A percentile compares a stretch with the other conserved stretches of the same genome.
Conservation (phyloP, 2,888 invertebrate genomes). For the Athripsodes cinereus region DNA sequence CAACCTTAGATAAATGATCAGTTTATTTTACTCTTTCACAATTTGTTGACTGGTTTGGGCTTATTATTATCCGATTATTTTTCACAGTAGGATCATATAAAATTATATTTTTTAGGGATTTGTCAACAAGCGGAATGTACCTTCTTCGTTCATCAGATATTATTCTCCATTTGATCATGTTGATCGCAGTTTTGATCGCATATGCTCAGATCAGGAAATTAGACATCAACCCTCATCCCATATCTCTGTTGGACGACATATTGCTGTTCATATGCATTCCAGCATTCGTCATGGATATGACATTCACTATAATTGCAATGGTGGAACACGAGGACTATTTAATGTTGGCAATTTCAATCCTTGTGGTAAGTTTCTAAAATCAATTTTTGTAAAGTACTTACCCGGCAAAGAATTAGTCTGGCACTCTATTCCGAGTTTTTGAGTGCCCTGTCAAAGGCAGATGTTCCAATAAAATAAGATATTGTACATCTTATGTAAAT, state of each 20-base stretch:
- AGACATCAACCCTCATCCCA: conserved; percentile 59
- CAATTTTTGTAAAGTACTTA: background rate
- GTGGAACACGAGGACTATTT: conserved; percentile 47
- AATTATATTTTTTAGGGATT: too few species aligned
- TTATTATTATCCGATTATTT: too few species aligned
- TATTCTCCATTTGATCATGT: conserved; percentile 50
- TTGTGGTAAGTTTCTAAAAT: background rate
- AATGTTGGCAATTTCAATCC: conserved; percentile 39
- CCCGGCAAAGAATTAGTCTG: too few species aligned
- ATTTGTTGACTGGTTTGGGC: too few species aligned
- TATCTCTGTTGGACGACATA: conserved; percentile 62
- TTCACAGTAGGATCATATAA: too few species aligned
- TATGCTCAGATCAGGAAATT: conserved; percentile 59
- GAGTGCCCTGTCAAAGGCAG: too few species aligned
- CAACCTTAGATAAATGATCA: too few species aligned
- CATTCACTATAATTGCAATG: conserved; percentile 63
- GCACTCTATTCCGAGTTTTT: too few species aligned
- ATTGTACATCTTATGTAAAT: too few species aligned
- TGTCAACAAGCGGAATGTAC: conserved; percentile 37
- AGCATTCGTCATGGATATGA: conserved; percentile 64
- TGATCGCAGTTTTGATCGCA: conserved; percentile 52
- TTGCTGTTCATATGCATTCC: conserved; percentile 66
- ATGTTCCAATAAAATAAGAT: too few species aligned
- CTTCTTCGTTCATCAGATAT: conserved; percentile 50
- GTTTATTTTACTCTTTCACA: too few species aligned